phyloP scores from a whole-genome alignment of 2,888 invertebrate genomes.

The Meloe dianella region DNA sequence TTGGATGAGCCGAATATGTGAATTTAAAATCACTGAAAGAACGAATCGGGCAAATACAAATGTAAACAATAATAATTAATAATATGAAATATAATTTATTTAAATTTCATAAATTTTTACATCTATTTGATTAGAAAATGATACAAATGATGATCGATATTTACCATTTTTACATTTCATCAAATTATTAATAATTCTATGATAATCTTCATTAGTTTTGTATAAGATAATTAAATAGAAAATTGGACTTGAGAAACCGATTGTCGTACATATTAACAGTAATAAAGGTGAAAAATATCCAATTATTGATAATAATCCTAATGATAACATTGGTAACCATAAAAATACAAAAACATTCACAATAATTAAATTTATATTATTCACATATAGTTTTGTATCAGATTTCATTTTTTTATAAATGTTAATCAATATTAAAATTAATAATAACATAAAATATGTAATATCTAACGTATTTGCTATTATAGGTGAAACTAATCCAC shows the following conservation, averaged over 20 bases:
- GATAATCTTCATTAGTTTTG: background rate
- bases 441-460: conserved; percentile 11
- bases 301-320: background rate
- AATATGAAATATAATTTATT: background rate
- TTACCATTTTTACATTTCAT: background rate
- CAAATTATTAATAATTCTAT: background rate
- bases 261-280: background rate
- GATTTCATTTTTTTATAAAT: conserved; percentile 16
- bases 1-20: no score
- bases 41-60: no score
- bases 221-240: conserved; percentile 18
- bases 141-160: background rate
- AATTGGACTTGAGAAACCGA: conserved; percentile 21
- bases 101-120: background rate
- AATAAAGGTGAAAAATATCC: conserved; percentile 4
- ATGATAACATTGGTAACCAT: conserved; percentile 20
- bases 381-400: background rate
- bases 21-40: no score
- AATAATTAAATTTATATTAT: conserved; percentile 14
- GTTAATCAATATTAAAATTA: conserved; percentile 22
- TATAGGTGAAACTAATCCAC: background rate
- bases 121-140: background rate
- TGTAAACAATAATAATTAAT: no score
- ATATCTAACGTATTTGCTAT: background rate
- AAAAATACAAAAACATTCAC: conserved; percentile 17